phyloP scores from a whole-genome alignment of 2,888 invertebrate species.

The Tipula lateralis region DNA sequence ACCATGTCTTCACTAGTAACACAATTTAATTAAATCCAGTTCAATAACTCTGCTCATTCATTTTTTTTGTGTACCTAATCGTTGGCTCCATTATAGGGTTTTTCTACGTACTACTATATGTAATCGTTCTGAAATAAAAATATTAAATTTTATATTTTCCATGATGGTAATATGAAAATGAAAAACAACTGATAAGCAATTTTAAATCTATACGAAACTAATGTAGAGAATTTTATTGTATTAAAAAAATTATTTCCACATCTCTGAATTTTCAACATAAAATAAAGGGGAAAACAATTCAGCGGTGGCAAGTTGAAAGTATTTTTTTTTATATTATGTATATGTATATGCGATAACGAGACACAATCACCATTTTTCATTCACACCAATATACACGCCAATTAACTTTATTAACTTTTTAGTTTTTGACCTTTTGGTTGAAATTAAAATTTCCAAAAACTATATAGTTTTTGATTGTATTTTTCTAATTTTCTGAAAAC shows the following conservation, averaged over 20 bases:
- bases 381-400: not conserved
- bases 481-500: not conserved
- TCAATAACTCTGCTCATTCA: not conserved
- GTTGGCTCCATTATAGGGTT: no score
- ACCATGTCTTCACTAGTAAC: not conserved
- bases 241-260: not conserved
- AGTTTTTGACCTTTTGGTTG: not conserved
- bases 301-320: not conserved
- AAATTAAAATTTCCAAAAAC: not conserved
- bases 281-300: not conserved
- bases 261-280: not conserved
- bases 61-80: not conserved
- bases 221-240: not conserved
- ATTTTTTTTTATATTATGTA: not conserved
- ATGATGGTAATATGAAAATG: not conserved
- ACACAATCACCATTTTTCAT: not conserved
- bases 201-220: not conserved
- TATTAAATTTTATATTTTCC: not conserved
- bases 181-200: not conserved
- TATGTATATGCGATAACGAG: not conserved
- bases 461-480: not conserved
- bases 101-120: no score
- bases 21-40: not conserved
- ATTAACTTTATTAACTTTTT: constrained; percentile 8
- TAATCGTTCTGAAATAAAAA: no score